Conservation (phyloP, 1,140 invertebrate genomes). For the Yoshiicerus persimilis region DNA sequence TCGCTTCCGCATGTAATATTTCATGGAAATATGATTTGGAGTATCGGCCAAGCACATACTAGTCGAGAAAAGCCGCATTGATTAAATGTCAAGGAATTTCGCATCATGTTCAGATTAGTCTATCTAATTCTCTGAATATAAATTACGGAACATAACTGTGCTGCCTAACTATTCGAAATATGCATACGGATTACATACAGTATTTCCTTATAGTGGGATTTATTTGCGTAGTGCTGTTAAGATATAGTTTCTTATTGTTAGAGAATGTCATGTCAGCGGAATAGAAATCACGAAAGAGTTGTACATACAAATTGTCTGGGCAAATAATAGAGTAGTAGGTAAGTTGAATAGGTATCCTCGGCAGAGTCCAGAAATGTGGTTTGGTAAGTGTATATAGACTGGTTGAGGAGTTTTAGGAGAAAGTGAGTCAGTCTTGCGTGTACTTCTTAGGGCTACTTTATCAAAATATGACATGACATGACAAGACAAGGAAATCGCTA, state of each 20-base stretch:
- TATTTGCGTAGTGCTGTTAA: too few relatives aligned
- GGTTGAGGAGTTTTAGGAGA: not conserved
- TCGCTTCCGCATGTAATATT: not conserved
- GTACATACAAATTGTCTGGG: too few relatives aligned
- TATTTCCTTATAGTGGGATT: too few relatives aligned
- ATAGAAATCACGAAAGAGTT: too few relatives aligned
- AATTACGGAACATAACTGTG: not conserved
- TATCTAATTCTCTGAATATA: not conserved
- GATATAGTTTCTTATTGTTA: too few relatives aligned
- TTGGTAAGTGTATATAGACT: not conserved
- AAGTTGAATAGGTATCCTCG: not conserved
- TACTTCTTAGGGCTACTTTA: not conserved
- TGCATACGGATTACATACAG: too few relatives aligned
- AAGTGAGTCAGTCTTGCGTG: not conserved
- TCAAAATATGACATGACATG: slow-evolving; percentile 6
- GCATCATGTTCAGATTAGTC: not conserved
- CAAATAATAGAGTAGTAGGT: too few relatives aligned
- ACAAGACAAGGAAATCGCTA: slow-evolving; percentile 9
- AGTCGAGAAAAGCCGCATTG: not conserved
- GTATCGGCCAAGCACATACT: not conserved
- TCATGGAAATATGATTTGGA: not conserved
- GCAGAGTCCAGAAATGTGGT: not conserved
- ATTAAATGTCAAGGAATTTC: not conserved
- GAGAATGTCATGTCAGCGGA: too few relatives aligned
- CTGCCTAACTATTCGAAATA: too few relatives aligned